These are phyloP conservation scores for Metacarcinus magister DNA, from an alignment of 2,888 invertebrate species.

Conservation along the genomic window DNA sequence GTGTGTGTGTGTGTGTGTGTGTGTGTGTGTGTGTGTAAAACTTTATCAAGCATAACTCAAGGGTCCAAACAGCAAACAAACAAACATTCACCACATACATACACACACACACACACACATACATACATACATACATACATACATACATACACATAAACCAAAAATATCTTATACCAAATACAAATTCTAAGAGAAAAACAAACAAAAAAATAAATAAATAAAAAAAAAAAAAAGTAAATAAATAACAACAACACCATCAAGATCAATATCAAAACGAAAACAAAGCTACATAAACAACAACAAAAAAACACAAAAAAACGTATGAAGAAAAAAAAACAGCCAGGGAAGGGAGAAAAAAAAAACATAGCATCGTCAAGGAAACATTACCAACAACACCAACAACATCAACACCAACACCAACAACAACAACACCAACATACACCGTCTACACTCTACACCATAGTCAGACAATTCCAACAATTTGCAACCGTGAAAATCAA, in stretches of 20 bases:
- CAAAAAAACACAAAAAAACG: neutral
- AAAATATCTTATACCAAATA: neutral
- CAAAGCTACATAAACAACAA: neutral
- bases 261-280: neutral
- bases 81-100: slow-evolving; percentile 13
- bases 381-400: neutral
- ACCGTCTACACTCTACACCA: neutral
- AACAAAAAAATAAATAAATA: neutral
- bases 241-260: neutral
- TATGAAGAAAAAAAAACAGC: neutral
- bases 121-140: neutral
- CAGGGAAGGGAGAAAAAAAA: neutral
- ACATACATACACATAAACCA: neutral
- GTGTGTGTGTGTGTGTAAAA: too few species aligned
- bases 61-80: neutral
- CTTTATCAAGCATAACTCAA: too few species aligned
- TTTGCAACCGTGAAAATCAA: slow-evolving; percentile 26
- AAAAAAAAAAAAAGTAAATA: neutral
- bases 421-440: neutral
- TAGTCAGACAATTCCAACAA: neutral
- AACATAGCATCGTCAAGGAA: neutral
- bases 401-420: neutral
- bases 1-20: neutral
- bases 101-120: slow-evolving; percentile 9
- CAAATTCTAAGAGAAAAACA: neutral